A percentile compares a stretch with the other conserved stretches of the same genome.
Evolutionary conservation across 2,113 vertebrate species (phyloP).

Genomic region (Leptobrachium ailaonicum): DNA sequence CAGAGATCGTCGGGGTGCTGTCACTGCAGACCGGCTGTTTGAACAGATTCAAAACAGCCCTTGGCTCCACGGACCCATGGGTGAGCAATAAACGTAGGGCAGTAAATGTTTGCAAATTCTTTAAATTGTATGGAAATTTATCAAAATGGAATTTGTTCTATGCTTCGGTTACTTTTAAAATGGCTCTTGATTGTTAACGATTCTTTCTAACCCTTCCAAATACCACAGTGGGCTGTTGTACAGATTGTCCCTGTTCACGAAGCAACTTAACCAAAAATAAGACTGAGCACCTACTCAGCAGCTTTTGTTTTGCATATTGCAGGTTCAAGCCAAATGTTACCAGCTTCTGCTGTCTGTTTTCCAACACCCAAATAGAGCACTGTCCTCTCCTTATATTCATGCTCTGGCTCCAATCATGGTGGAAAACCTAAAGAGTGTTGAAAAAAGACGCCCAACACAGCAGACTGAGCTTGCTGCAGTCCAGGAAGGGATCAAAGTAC

Average conservation of each 20-base stretch:
- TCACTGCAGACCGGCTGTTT: slow-evolving; percentile 91
- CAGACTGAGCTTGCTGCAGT: slow-evolving; percentile 85
- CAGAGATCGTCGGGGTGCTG: slow-evolving; percentile 88
- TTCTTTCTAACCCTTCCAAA: too few relatives aligned
- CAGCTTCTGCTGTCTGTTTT: slow-evolving; percentile 95
- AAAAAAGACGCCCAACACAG: slow-evolving; percentile 76
- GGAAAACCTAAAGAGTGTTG: slow-evolving; percentile 91
- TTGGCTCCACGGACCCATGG: slow-evolving; percentile 90
- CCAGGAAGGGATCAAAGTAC: slow-evolving; percentile 92
- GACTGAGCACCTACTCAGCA: too few relatives aligned
- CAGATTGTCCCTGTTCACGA: too few relatives aligned
- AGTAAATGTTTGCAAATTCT: too few relatives aligned
- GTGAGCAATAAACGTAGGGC: slow-evolving; percentile 63
- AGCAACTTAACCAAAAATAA: too few relatives aligned
- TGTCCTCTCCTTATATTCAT: slow-evolving; percentile 94
- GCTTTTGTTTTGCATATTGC: slow-evolving; percentile 11
- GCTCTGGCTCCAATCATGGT: slow-evolving; percentile 89
- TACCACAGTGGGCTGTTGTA: too few relatives aligned
- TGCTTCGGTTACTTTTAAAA: too few relatives aligned
- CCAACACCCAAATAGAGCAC: slow-evolving; percentile 88
- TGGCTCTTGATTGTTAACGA: too few relatives aligned
- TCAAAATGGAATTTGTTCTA: too few relatives aligned
- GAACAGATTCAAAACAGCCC: slow-evolving; percentile 84
- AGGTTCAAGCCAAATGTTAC: slow-evolving; percentile 96
- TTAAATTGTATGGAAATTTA: too few relatives aligned